phyloP scores from a whole-genome alignment of 1,140 invertebrate genomes.

The Maconellicoccus hirsutus region DNA sequence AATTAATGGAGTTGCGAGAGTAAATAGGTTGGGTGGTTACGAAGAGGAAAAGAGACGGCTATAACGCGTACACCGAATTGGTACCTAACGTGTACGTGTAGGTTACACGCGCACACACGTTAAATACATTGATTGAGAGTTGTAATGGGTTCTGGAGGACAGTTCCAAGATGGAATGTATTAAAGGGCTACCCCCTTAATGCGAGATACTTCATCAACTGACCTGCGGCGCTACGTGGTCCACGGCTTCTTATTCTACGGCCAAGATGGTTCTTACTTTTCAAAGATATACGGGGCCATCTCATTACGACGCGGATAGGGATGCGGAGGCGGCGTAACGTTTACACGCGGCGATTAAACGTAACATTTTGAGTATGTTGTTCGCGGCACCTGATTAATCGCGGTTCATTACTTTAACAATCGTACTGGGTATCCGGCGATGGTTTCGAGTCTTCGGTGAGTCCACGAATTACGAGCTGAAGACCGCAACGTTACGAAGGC shows the following conservation, averaged over 20 bases:
- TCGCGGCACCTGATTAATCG: constrained; percentile 1
- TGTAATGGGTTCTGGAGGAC: constrained; percentile 7
- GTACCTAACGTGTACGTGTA: no score
- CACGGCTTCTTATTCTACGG: background rate
- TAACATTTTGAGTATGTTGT: constrained; percentile 1
- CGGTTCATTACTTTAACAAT: constrained; percentile 2
- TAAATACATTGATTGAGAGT: constrained; percentile 1
- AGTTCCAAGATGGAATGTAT: constrained; percentile 3
- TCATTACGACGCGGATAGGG: background rate
- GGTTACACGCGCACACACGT: background rate
- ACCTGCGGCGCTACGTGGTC: constrained; percentile 6
- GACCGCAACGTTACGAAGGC: no score
- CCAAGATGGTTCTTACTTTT: background rate
- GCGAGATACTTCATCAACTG: constrained; percentile 7
- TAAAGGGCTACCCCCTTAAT: constrained; percentile 3
- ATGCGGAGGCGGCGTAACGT: background rate
- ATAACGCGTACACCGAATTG: background rate
- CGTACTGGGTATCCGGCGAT: no score
- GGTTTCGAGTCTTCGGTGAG: no score
- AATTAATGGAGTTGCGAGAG: constrained; percentile 2
- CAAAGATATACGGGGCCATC: background rate
- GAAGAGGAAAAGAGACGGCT: background rate
- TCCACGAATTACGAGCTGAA: no score
- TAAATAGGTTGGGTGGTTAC: constrained; percentile 7
- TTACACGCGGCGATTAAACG: background rate